Conservation (phyloP, 1,140 invertebrate genomes). For the Maniola jurtina region DNA sequence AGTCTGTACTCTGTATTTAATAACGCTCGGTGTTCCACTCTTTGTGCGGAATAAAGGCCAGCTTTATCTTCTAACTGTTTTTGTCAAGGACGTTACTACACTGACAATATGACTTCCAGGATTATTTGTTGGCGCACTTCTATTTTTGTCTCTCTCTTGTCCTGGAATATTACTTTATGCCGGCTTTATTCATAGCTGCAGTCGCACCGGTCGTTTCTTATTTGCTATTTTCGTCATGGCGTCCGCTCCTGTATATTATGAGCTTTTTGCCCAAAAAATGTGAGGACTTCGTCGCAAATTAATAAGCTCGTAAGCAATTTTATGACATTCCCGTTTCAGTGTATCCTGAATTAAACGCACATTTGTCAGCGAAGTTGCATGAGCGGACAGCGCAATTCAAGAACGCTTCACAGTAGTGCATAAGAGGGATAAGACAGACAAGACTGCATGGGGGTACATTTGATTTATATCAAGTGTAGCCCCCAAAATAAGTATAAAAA, state of each 20-base stretch:
- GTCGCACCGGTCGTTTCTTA: background rate
- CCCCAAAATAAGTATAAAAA: no score
- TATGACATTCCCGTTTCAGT: no score
- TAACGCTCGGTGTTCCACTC: conserved; percentile 18
- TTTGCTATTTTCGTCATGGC: background rate
- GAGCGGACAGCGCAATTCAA: no score
- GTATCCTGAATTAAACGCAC: no score
- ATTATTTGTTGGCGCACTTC: conserved; percentile 13
- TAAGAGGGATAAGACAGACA: no score
- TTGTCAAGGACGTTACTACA: conserved; percentile 12
- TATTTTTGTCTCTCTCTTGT: conserved; percentile 3
- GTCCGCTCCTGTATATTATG: background rate
- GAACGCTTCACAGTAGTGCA: no score
- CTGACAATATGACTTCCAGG: conserved; percentile 3
- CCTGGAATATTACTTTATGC: conserved; percentile 3
- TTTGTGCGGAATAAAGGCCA: conserved; percentile 25
- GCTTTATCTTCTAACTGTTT: conserved; percentile 21
- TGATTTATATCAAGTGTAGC: no score
- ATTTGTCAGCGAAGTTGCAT: no score
- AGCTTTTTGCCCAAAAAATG: background rate
- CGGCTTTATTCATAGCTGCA: background rate
- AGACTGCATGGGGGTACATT: no score
- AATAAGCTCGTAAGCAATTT: no score
- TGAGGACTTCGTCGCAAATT: no score
- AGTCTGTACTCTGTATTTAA: background rate